Base-by-base conservation (phyloP, 2,797 vertebrate genomes). In the Alcedo quadribrachys region DNA sequence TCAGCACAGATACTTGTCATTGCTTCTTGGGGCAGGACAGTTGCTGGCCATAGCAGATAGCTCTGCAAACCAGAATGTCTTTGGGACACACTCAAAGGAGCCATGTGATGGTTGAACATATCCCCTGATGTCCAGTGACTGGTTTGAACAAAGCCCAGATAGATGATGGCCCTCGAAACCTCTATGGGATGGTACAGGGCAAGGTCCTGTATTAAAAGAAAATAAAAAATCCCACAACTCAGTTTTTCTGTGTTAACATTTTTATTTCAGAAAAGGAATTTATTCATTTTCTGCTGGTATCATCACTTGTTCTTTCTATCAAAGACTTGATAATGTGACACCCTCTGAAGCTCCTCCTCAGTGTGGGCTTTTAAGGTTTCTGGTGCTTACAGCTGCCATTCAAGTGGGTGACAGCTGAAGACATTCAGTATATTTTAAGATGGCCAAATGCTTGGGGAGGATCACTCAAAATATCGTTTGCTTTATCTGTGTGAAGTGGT, bases 301-400 rank as follows among this genome's bases (percentile, higher is more conserved):
- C 45, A 61, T 90, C 50, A 43, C 27, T 87, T 67, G 19, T 65
- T 81, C 78, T 81, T 71, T 75, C 15, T 53, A 76, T 45, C 61
- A 80, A 62, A 86, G 50, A 63, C 73, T 45, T 82, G 58, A 28
- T 74, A 60, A 46, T 27, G 50, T 55, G 53, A 55, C 53, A 57
- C 12, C 17, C 43, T 75, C 62, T 87, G 30, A 61, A 81, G 40
- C 48, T 78, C 14, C 28, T 91, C 55, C 69, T 92, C 43, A 78
- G 58, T 1, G 2, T 2, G 4, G 91, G 67, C 60, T 83, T 87
- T 50, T 24, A 37, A 63, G 71, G 75, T 82, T 92, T 80, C 58
- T 85, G 79, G 58, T 92, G 68, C 61, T 88, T 89, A 51, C 54
- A 88, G 83, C 75, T 93, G 91, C 74, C 63, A 30, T 78, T 92